These are phyloP conservation scores for Dynastes maya DNA, from an alignment of 2,888 invertebrate species.

Conservation along the genomic window DNA sequence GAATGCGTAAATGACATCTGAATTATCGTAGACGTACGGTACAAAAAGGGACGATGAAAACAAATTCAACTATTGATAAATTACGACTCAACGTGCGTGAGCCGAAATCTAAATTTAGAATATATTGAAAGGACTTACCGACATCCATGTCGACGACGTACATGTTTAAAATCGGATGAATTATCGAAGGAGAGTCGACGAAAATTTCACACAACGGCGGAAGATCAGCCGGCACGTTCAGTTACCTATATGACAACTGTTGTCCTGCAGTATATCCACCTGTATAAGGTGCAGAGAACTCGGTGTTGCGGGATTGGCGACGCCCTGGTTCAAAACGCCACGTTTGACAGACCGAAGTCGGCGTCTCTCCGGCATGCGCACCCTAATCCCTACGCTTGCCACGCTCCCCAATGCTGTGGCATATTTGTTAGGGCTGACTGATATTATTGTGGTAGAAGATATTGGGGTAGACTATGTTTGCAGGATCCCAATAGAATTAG, in stretches of 20 bases:
- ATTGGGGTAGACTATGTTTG: constrained; percentile 52
- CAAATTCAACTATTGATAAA: constrained; percentile 41
- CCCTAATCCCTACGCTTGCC: constrained; percentile 57
- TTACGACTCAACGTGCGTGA: constrained; percentile 27
- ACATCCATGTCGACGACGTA: constrained; percentile 55
- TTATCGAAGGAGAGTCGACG: constrained; percentile 40
- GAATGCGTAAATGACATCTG: background rate
- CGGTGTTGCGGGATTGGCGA: constrained; percentile 64
- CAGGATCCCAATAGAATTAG: constrained; percentile 50
- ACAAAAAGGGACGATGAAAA: constrained; percentile 2
- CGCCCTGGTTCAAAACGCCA: constrained; percentile 69
- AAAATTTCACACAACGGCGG: constrained; percentile 37
- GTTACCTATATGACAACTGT: constrained; percentile 48
- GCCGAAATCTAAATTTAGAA: constrained; percentile 41
- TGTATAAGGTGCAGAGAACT: constrained; percentile 63
- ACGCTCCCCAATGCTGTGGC: constrained; percentile 49
- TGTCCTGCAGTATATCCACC: constrained; percentile 61
- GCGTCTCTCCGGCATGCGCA: constrained; percentile 63
- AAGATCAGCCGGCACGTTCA: constrained; percentile 42
- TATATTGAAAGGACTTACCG: constrained; percentile 29
- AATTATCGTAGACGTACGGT: background rate
- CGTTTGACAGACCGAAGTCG: constrained; percentile 66
- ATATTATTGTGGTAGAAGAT: constrained; percentile 53
- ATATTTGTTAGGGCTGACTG: constrained; percentile 52
- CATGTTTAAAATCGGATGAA: constrained; percentile 53